Evolutionary conservation across 2,113 vertebrate species (phyloP).

Genomic region (Jacana jacana): DNA sequence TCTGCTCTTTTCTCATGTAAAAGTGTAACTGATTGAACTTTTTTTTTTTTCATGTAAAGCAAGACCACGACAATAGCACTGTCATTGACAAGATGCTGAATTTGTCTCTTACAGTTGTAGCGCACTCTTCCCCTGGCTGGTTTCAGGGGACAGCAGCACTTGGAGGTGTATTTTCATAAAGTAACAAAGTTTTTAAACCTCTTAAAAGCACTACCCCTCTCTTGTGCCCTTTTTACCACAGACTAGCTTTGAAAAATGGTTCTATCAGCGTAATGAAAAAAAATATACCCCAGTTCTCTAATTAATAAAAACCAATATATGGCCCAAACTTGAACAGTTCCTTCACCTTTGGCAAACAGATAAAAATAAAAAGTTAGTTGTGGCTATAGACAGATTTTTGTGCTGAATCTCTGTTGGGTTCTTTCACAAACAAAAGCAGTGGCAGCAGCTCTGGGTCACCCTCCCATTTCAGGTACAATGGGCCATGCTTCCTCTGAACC

Average conservation of each 20-base stretch:
- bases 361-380: neutral
- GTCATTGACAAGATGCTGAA: neutral
- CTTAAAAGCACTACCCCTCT: neutral
- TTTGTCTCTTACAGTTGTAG: neutral
- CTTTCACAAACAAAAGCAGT: neutral
- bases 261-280: neutral
- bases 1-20: neutral
- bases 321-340: neutral
- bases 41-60: neutral
- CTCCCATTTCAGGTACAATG: neutral
- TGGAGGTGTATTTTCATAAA: neutral
- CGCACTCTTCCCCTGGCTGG: rapidly evolving
- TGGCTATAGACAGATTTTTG: neutral
- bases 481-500: neutral
- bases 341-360: neutral
- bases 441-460: neutral
- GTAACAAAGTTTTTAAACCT: neutral
- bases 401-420: neutral
- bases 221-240: neutral
- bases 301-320: neutral
- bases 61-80: neutral
- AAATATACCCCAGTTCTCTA: neutral
- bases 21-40: neutral
- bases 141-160: neutral
- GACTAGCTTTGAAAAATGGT: neutral